These are phyloP conservation scores for Atrina japonica DNA, from an alignment of 2,888 invertebrate species.

Conservation along the genomic window DNA sequence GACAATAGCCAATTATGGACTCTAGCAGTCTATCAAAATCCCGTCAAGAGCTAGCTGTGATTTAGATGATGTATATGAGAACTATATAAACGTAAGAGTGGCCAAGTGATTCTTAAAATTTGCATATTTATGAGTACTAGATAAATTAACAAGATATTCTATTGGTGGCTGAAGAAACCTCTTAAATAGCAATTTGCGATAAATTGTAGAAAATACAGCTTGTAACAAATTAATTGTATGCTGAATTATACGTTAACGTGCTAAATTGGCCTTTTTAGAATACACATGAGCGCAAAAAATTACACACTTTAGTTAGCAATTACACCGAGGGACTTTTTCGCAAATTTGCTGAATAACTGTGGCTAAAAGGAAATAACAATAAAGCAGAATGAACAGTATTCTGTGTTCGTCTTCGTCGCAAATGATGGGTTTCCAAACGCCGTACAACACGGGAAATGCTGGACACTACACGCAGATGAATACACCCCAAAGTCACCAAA, in stretches of 20 bases:
- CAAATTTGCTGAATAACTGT: slow-evolving; percentile 3
- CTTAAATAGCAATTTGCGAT: slow-evolving; percentile 20
- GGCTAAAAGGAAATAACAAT: not conserved
- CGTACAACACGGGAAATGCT: slow-evolving; percentile 44
- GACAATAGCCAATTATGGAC: slow-evolving; percentile 49
- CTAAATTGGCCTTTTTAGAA: slow-evolving; percentile 34
- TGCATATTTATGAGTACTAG: no score
- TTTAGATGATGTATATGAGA: not conserved
- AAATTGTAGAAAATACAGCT: slow-evolving; percentile 5
- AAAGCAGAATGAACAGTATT: slow-evolving; percentile 44
- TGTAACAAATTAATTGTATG: no score
- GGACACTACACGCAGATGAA: slow-evolving; percentile 67
- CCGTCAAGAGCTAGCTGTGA: slow-evolving; percentile 7
- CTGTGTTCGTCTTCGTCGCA: slow-evolving; percentile 50
- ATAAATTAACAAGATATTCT: no score
- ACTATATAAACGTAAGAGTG: slow-evolving; percentile 5
- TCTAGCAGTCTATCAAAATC: slow-evolving; percentile 30
- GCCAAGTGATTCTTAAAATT: no score
- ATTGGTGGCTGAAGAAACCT: no score
- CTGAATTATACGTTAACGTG: not conserved
- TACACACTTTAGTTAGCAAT: slow-evolving; percentile 2
- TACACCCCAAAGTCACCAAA: slow-evolving; percentile 83
- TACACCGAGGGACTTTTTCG: slow-evolving; percentile 1
- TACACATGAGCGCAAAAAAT: slow-evolving; percentile 26
- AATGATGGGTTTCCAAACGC: slow-evolving; percentile 58